Evolutionary conservation across 53 echinoderm and acorn worm species (phyloP), one percentile per base, ranked within the genome.

Genomic region (Antedon mediterranea): DNA sequence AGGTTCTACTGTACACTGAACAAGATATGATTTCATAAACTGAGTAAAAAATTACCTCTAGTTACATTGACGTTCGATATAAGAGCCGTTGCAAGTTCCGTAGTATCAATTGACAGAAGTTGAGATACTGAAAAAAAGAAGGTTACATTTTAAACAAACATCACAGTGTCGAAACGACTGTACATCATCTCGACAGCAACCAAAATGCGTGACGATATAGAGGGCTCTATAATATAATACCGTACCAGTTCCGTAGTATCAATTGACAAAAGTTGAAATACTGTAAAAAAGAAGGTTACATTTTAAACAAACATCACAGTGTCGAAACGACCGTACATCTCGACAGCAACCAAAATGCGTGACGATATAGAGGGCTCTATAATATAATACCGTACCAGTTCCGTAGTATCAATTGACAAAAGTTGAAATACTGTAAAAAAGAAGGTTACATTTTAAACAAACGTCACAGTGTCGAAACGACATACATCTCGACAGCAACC

Each of bases 31-130:
- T n/a, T n/a, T n/a, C n/a, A n/a, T n/a, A n/a, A n/a, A n/a, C n/a
- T n/a, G n/a, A n/a, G n/a, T n/a, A n/a, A n/a, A n/a, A n/a, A 37
- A 76, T 70, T 83, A 97, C 97, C 97, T 81, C 92, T 79, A 31
- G 97, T 88, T 34, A 89, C 87, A 0, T 82, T 81, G 0, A 85
- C 79, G 28, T 87, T 97, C 41, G 97, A 92, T 33, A 97, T 90
- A 29, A 97, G 79, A 29, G 97, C 83, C 34, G 87, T 84, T 77
- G 92, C 92, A 31, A 97, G 74, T 23, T 85, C 92, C 15, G 85
- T 84, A 3, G 88, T 80, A 73, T 97, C 97, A 18, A 92, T 76
- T 0, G 89, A 89, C 0, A 97, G 79, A 28, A 97, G 80, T 32
- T 87, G 88, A 13, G 89, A 82, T 11, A 97, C 97, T 97, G 73